Conservation (phyloP, 2,113 vertebrate species). For the Haplochromis burtoni region DNA sequence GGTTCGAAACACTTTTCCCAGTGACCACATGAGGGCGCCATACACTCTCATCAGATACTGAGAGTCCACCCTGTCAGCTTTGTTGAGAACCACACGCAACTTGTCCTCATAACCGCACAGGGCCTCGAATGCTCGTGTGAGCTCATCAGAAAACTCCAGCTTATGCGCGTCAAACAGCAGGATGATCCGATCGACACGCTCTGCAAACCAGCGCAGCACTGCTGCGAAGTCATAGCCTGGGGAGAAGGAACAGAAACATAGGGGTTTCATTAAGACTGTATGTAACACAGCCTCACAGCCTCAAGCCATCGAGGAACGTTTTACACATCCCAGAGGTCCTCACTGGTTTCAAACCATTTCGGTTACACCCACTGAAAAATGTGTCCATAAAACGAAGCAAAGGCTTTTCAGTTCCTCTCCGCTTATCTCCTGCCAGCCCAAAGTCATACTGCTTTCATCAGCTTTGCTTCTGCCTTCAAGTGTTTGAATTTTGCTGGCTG, state of each 20-base stretch:
- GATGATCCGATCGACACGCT: constrained; percentile 87
- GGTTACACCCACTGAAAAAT: constrained; percentile 52
- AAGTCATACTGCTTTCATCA: background rate
- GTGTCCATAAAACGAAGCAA: constrained; percentile 20
- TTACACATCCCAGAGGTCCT: constrained; percentile 23
- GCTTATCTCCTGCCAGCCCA: background rate
- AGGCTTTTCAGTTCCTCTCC: background rate
- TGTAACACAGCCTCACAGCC: constrained; percentile 7
- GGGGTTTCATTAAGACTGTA: constrained; percentile 27
- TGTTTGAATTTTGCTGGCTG: background rate
- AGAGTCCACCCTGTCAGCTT: constrained; percentile 85
- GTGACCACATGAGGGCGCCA: constrained; percentile 89
- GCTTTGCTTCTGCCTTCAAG: background rate
- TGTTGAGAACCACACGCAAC: constrained; percentile 88
- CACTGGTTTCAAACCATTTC: constrained; percentile 19
- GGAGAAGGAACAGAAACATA: background rate
- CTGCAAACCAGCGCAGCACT: constrained; percentile 84
- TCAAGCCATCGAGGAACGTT: background rate
- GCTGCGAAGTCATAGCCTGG: constrained; percentile 85
- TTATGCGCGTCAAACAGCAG: constrained; percentile 90
- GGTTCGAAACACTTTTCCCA: constrained; percentile 84
- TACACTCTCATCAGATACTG: constrained; percentile 90
- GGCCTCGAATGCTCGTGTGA: constrained; percentile 80
- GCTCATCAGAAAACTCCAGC: constrained; percentile 88
- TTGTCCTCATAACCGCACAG: constrained; percentile 87